Base-by-base conservation (phyloP, 1,140 invertebrate genomes). In the Brachionus sp. region DNA sequence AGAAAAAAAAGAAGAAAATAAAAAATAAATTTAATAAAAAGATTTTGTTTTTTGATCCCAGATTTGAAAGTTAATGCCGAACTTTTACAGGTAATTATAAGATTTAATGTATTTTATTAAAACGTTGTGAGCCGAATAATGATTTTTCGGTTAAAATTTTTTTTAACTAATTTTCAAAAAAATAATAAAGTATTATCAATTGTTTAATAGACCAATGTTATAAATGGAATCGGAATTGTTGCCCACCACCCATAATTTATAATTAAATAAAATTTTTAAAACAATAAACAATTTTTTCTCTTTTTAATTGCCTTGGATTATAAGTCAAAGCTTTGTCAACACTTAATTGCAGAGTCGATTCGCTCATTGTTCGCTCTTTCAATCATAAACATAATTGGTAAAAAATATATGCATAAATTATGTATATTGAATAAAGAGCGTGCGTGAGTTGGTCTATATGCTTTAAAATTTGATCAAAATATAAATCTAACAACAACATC, bases 401-500 rank as follows among this genome's bases (percentile, higher is more conserved):
- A 23, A 4, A 57, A 57, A 23, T 57, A 57, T 57, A 9, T 57
- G 50, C 50, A 66, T 66, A 66, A 66, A 66, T 66, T 66, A 66
- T 66, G 64, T 66, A 13, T n/a, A 33, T 33, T 33, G 25, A 37
- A 33, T 66, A 33, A 13, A 37, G 35, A 37, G 66, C 35, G 35
- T 70, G 33, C 37, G 66, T 70, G 66, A 19, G 35, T 70, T n/a
- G 12, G 66, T 70, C 33, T 70, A 39, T 70, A 37, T 70, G 35
- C 66, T 70, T 70, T 35, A 39, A 70, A 39, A 37, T 70, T 39
- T 37, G 16, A 70, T 19, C 16, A 39, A 70, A 70, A 70, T 37
- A 37, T 70, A 70, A 37, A 70, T 70, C 66, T 37, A 70, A 70
- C 66, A 70, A 70, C 66, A 70, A 70, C 66, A 70, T 66, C 64